Conservation (phyloP, 2,888 invertebrate genomes). For the Tenthredo mesomela region DNA sequence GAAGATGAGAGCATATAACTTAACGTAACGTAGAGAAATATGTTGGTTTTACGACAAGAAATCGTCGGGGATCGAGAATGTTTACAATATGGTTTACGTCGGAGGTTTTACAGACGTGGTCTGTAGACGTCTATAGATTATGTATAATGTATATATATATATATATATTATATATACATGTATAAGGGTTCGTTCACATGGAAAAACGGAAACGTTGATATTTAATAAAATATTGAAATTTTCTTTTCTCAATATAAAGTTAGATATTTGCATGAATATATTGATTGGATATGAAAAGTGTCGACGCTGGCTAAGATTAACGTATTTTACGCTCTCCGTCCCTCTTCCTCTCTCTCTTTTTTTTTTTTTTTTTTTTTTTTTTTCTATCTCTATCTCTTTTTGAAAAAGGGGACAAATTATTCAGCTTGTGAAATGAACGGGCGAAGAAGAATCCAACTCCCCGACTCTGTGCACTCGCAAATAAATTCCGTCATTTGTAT, state of each 20-base stretch:
- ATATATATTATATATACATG: too few species aligned
- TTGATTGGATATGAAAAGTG: not conserved
- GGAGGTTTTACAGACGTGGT: not conserved
- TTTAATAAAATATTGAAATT: not conserved
- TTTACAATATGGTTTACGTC: conserved; percentile 16
- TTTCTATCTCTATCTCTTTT: not conserved
- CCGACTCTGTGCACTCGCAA: not conserved
- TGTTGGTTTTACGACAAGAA: conserved; percentile 37
- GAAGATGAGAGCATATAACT: not conserved
- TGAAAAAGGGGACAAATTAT: not conserved
- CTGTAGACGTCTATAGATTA: not conserved
- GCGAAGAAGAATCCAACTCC: not conserved
- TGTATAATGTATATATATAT: not conserved
- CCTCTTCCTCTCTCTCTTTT: not conserved
- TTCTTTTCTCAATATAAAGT: not conserved
- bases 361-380: too few species aligned
- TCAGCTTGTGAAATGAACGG: not conserved
- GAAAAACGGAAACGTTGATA: not conserved
- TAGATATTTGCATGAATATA: not conserved
- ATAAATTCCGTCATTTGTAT: conserved; percentile 37
- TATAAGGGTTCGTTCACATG: conserved; percentile 1
- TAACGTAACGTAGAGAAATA: not conserved
- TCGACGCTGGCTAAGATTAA: not conserved
- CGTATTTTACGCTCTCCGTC: not conserved
- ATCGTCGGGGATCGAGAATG: not conserved